phyloP scores from a whole-genome alignment of 2,797 vertebrate species.

The Pelochelys cantorii region DNA sequence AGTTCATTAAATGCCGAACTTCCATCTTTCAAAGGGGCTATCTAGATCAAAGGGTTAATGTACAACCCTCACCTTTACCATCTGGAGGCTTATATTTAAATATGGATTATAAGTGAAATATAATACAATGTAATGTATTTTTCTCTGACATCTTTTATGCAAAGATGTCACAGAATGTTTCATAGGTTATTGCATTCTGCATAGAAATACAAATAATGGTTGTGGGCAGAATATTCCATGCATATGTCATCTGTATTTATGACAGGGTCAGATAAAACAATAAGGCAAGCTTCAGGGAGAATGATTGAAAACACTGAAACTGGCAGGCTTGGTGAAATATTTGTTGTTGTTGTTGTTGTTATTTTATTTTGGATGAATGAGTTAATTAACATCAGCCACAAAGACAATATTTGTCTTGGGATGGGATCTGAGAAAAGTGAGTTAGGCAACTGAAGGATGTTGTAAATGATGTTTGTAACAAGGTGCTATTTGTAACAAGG shows the following conservation, averaged over 20 bases:
- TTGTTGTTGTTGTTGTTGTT: not conserved
- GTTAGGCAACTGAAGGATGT: not conserved
- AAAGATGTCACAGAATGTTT: not conserved
- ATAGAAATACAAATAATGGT: not conserved
- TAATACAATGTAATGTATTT: conserved; percentile 56
- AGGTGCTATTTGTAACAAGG: no score
- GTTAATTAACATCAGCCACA: not conserved
- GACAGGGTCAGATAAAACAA: not conserved
- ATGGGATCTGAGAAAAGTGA: not conserved
- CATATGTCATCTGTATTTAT: not conserved
- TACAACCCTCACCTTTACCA: conserved; percentile 54
- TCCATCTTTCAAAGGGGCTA: conserved; percentile 65
- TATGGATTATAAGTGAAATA: conserved; percentile 52
- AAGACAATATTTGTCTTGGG: not conserved
- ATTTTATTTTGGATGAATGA: not conserved
- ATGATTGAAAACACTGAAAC: not conserved
- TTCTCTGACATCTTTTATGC: conserved; percentile 13
- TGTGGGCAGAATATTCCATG: not conserved
- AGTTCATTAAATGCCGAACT: conserved; percentile 74
- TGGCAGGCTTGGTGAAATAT: not conserved
- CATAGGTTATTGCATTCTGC: not conserved
- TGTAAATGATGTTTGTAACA: no score
- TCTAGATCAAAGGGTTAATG: conserved; percentile 65
- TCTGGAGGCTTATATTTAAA: conserved; percentile 54
- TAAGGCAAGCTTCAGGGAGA: not conserved